Percentiles rank a stretch among this genome's conserved stretches.
These are phyloP conservation scores for Chironomus riparius DNA, from an alignment of 2,888 invertebrate species.

Conservation along the genomic window DNA sequence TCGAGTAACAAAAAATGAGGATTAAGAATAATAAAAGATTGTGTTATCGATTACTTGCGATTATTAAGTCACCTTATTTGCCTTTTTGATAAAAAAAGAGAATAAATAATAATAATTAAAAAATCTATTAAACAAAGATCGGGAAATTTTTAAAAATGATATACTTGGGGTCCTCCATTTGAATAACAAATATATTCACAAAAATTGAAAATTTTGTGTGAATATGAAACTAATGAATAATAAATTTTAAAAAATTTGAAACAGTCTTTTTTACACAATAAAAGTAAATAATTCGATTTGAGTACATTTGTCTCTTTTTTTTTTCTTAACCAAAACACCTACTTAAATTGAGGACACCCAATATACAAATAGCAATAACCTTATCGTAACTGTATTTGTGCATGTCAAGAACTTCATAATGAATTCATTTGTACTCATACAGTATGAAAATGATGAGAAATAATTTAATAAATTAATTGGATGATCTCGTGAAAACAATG, in stretches of 20 bases:
- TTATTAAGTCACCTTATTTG: slow-evolving; percentile 8
- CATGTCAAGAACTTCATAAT: not conserved
- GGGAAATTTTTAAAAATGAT: not conserved
- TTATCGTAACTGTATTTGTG: not conserved
- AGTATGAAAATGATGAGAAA: not conserved
- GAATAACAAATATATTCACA: too few species aligned
- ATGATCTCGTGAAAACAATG: not conserved
- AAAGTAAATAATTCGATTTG: too few species aligned
- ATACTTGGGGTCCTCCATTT: too few species aligned
- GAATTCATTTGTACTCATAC: not conserved
- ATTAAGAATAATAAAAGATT: not conserved
- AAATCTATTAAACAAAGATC: not conserved
- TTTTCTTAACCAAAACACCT: too few species aligned
- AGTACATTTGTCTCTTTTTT: too few species aligned
- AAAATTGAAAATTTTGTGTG: too few species aligned
- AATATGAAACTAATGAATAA: too few species aligned
- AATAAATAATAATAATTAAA: not conserved
- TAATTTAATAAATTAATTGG: not conserved
- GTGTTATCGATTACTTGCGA: slow-evolving; percentile 8
- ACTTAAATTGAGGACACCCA: too few species aligned
- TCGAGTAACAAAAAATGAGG: not conserved
- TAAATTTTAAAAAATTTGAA: too few species aligned
- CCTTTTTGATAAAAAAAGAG: not conserved
- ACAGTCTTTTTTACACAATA: too few species aligned
- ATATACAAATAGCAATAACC: not conserved